Base-by-base conservation (phyloP, 2,888 invertebrate species). In the Tiliacea aurago region DNA sequence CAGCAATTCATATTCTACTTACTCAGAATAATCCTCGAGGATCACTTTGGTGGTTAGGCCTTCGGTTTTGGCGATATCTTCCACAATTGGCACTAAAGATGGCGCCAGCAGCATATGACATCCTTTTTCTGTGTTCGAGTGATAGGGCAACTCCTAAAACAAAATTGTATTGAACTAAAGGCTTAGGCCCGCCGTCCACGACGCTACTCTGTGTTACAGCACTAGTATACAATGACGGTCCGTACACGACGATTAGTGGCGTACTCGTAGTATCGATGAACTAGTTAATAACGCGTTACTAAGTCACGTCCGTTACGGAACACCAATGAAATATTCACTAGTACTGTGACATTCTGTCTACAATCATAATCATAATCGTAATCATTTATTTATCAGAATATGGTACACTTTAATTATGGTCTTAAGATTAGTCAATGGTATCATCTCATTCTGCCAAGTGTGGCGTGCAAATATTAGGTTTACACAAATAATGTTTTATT, bases 11-110 rank as follows among this genome's bases (percentile, higher is more conserved):
- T 56, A 51, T 53, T 53, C 9, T 58, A 87, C 93, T 93, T 88
- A 95, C 95, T 92, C 79, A 0, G 94, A 93, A 84, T 92, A 91
- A 76, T 95, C 95, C 2, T 93, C 86, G 37, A 91, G 70, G 18
- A 93, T 23, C 9, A 94, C 70, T 45, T 85, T 90, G 0, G 84
- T 78, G 5, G 87, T 77, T 18, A 94, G 76, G 37, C 90, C 86
- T 13, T 86, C 86, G 2, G 84, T 74, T 5, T 73, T 71, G 2
- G 89, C 85, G 33, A 91, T 74, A 61, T 83, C 77, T 37, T 93
- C 88, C n/a, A 95, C 89, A 11, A 84, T 66, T 6, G 79, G 45
- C 1, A 78, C 86, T 28, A 92, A 76, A 15, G 88, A 85, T 5
- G 94, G 94, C 0, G 93, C 88, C 3, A 95, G 86, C 23, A 95